Base-by-base conservation (phyloP, 2,888 invertebrate species). In the Watsonalla binaria region DNA sequence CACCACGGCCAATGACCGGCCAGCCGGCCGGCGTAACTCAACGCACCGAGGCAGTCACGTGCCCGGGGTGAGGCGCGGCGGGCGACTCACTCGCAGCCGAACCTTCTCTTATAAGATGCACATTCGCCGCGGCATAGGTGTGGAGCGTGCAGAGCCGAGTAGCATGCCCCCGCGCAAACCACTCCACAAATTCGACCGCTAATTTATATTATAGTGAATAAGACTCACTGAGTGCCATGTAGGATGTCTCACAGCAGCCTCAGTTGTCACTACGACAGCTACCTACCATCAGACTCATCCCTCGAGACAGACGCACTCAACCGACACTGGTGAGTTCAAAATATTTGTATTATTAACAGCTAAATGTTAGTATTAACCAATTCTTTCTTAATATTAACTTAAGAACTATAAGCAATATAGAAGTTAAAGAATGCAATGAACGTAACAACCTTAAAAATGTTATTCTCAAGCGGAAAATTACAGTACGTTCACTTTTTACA, bases 181-280 rank as follows among this genome's bases (percentile, higher is more conserved):
- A 71, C 64, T 72, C 74, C 62, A 68, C 70, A 66, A 67, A 72
- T 75, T 79, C 69, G 67, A 72, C 66, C 81, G 82, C 66, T 82
- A 74, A 78, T 72, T 74, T 68, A 58, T 69, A 76, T 80, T 78
- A 64, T 76, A 80, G 84, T 84, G 81, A 77, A 81, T 67, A 71
- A 82, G 76, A 80, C 78, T 79, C 78, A 68, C 75, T 67, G 76
- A 81, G 84, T 87, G 89, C 86, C 87, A 90, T 90, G 90, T 88
- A 90, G 90, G 78, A 90, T 90, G 90, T 90, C 90, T 82, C 90
- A 90, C 83, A 90, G 88, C 82, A 90, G 90, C 81, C 80, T 89
- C 59, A 89, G 80, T 80, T 87, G 85, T 85, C 89, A 86, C 76
- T 90, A 89, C 75, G 87, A 88, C 85, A 86, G 84, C 82, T 90